Evolutionary conservation across 2,113 vertebrate genomes (phyloP), one percentile per base, ranked within the genome.

Genomic region (Girardinichthys multiradiatus): DNA sequence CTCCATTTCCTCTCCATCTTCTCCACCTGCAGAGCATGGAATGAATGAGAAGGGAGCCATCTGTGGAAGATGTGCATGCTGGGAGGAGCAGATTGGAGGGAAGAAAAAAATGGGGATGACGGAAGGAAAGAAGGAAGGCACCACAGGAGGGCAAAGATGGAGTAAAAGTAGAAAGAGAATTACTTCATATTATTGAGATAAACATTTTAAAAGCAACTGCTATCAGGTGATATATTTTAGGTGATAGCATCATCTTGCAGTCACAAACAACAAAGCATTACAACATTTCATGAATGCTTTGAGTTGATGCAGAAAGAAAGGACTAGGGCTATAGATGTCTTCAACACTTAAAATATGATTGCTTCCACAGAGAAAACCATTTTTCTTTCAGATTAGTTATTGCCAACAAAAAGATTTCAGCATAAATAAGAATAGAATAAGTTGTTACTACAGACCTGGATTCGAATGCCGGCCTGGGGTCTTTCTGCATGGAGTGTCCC

Each of bases 51-150:
- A 79, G 42, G 70, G 69, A 60, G 75, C 74, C 82, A 83, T 87
- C 82, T 85, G 86, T 82, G 80, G 68, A 54, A 73, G 64, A 75
- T 65, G 60, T 80, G 82, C 86, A 80, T 87, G 82, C 86, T 85
- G 82, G 81, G 70, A 61, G 66, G n/a, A 77, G 70, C 82, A 85
- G 79, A 75, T 75, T 82, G 79, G 14, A 42, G 17, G 39, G 58
- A 45, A 48, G 26, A n/a, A 4, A 33, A 0, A 58, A 45, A 27
- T 30, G 28, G 12, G 39, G 37, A 28, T 27, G 28, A 59, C 5
- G 57, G 14, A 59, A 29, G 57, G 1, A 65, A 19, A 0, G 29
- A 42, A 24, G 33, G 5, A 29, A 60, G 24, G 33, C 5, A 66
- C 26, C 11, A 15, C 8, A 30, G 57, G 39, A 6, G 30, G 21